Evolutionary conservation across 2,797 vertebrate genomes (phyloP).

Genomic region (Lepilemur septentrionalis): DNA sequence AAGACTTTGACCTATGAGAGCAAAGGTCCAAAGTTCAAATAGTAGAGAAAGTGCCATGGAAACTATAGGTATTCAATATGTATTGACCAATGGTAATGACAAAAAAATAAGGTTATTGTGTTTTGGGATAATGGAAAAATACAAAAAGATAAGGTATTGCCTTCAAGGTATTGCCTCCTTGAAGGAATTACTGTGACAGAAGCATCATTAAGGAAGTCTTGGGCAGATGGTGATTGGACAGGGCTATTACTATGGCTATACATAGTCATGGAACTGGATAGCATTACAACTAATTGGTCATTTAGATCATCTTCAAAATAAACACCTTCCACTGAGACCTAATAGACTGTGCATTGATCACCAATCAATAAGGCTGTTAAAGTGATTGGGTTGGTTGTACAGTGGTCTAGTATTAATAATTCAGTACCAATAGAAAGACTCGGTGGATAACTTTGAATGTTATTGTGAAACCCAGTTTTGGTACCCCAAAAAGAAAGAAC

Average conservation of each 20-base stretch:
- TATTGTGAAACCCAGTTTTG: constrained; percentile 57
- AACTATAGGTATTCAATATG: constrained; percentile 74
- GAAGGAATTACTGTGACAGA: constrained; percentile 67
- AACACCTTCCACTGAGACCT: constrained; percentile 63
- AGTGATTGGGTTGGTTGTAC: constrained; percentile 56
- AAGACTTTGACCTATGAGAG: constrained; percentile 76
- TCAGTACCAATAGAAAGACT: constrained; percentile 64
- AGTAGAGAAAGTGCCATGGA: constrained; percentile 53
- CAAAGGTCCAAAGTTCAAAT: constrained; percentile 74
- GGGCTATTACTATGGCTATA: constrained; percentile 50
- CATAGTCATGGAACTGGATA: constrained; percentile 57
- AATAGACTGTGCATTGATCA: constrained; percentile 71
- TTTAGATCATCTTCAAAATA: constrained; percentile 72
- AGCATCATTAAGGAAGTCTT: constrained; percentile 55
- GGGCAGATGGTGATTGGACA: constrained; percentile 50
- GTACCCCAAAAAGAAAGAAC: constrained; percentile 54
- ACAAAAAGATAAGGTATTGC: constrained; percentile 68
- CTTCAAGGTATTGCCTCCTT: constrained; percentile 59
- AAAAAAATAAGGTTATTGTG: constrained; percentile 73
- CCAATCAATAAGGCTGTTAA: constrained; percentile 71
- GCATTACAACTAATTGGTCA: constrained; percentile 67
- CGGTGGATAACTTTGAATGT: constrained; percentile 54
- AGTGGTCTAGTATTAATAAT: constrained; percentile 59
- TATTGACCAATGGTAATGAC: constrained; percentile 70
- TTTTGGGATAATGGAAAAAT: constrained; percentile 75